These are phyloP conservation scores for Lepidostoma basale DNA, from an alignment of 1,140 invertebrate species.

Conservation along the genomic window DNA sequence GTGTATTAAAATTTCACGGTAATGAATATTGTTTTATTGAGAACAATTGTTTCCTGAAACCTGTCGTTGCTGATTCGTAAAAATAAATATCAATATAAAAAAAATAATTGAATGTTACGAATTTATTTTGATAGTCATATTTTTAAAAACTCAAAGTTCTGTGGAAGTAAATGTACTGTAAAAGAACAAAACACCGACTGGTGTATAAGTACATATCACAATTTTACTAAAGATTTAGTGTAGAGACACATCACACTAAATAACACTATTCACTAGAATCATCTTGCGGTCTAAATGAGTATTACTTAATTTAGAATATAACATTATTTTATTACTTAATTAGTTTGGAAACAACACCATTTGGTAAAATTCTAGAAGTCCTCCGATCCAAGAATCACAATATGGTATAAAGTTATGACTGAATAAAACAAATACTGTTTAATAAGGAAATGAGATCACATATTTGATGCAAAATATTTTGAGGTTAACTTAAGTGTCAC, in stretches of 20 bases:
- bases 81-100: background rate
- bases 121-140: background rate
- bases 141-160: background rate
- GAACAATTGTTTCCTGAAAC: no score
- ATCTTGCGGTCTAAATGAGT: constrained; percentile 3
- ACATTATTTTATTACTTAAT: background rate
- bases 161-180: background rate
- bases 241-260: background rate
- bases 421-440: constrained; percentile 30
- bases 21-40: background rate
- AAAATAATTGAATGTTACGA: no score
- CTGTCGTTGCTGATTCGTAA: no score
- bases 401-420: constrained; percentile 22
- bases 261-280: constrained; percentile 22
- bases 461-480: constrained; percentile 27
- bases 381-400: constrained; percentile 10
- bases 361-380: constrained; percentile 16
- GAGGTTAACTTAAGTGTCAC: background rate
- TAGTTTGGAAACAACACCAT: constrained; percentile 25
- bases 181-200: background rate
- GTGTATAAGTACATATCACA: constrained; percentile 42
- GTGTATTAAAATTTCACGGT: background rate
- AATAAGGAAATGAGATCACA: constrained; percentile 43
- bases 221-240: constrained; percentile 28
- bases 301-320: constrained; percentile 14